phyloP scores from a whole-genome alignment of 2,113 vertebrate species.

The Ardeotis arabs region DNA sequence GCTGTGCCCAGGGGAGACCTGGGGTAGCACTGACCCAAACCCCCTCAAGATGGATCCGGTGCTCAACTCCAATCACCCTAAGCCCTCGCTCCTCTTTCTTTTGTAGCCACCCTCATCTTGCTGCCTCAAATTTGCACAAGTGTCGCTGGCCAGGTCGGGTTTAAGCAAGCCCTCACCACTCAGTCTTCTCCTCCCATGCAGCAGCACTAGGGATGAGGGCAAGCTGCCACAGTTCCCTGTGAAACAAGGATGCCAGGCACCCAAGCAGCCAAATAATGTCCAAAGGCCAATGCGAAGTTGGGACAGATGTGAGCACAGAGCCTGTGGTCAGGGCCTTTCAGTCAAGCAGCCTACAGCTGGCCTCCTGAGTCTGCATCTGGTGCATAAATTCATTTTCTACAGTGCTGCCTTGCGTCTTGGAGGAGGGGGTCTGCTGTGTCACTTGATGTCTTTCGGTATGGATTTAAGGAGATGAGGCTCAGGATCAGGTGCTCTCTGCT shows the following conservation, averaged over 20 bases:
- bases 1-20: neutral
- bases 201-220: neutral
- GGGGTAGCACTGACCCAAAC: neutral
- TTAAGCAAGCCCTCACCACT: neutral
- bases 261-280: neutral
- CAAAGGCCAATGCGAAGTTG: neutral
- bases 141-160: neutral
- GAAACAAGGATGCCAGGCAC: neutral
- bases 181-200: neutral
- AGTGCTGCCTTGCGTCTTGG: neutral
- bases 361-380: neutral
- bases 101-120: neutral
- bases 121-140: neutral
- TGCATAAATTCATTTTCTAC: neutral
- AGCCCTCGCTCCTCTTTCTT: neutral
- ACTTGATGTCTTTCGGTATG: neutral
- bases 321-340: accelerated
- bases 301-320: neutral
- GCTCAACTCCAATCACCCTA: neutral
- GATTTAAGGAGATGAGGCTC: neutral
- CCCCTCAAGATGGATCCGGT: accelerated
- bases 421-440: neutral
- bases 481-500: neutral
- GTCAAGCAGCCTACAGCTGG: neutral
- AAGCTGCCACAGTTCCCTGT: neutral